These are phyloP conservation scores for Neodon shergylaensis DNA, from an alignment of 2,113 vertebrate genomes.

Conservation along the genomic window DNA sequence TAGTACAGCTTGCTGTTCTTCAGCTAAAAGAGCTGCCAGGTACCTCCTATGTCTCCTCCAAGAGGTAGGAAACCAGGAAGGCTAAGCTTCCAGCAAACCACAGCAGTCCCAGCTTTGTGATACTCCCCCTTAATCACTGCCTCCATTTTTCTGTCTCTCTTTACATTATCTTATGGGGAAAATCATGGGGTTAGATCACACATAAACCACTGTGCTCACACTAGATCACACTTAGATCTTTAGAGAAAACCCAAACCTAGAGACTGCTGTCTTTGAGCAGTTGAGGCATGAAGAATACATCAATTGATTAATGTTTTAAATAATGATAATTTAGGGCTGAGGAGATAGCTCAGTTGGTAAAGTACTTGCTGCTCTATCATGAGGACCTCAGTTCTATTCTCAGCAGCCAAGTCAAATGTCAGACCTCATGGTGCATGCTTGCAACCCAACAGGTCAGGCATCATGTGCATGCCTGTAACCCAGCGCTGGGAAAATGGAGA, in stretches of 20 bases:
- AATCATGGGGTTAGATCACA: not conserved
- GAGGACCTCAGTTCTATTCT: not conserved
- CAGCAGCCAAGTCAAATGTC: not conserved
- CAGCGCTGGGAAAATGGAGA: not conserved
- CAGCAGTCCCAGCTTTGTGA: rapidly evolving
- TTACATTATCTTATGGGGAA: not conserved
- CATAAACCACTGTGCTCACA: no score
- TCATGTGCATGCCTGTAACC: not conserved
- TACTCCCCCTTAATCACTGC: rapidly evolving
- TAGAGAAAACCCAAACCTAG: not conserved
- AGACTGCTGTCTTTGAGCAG: not conserved
- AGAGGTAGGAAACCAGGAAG: no score
- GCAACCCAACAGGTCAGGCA: not conserved
- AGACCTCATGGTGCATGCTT: not conserved
- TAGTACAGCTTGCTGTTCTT: no score
- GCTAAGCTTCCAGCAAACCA: not conserved
- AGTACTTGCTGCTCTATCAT: not conserved
- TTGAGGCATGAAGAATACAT: not conserved
- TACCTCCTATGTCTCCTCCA: rapidly evolving
- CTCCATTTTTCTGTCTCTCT: not conserved
- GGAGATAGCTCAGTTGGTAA: not conserved
- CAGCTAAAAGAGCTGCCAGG: not conserved
- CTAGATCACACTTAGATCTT: not conserved
- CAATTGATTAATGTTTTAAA: not conserved
- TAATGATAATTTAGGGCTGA: not conserved